phyloP scores from a whole-genome alignment of 2,113 vertebrate genomes.

The Charadrius vociferus region DNA sequence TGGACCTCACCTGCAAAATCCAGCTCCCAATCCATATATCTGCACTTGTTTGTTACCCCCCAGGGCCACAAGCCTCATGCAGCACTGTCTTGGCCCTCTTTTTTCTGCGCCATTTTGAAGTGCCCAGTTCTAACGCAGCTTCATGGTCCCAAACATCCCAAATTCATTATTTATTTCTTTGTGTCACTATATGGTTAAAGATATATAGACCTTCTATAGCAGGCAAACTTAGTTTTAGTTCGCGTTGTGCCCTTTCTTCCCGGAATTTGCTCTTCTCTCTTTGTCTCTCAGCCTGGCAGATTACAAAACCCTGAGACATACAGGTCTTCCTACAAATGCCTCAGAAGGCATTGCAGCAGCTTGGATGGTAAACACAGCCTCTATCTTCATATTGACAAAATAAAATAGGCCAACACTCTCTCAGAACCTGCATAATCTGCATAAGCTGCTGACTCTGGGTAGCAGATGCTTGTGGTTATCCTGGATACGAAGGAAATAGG shows the following conservation, averaged over 20 bases:
- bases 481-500: not conserved
- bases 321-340: not conserved
- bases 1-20: not conserved
- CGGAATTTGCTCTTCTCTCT: not conserved
- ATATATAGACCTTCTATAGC: not conserved
- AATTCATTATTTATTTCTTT: not conserved
- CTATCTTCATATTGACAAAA: conserved; percentile 10
- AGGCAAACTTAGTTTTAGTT: not conserved
- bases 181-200: not conserved
- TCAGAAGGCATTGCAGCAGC: not conserved
- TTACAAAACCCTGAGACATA: not conserved
- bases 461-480: not conserved
- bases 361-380: not conserved
- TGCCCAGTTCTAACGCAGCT: not conserved
- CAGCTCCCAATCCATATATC: rapidly evolving
- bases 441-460: not conserved
- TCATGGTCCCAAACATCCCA: not conserved
- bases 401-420: not conserved
- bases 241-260: not conserved
- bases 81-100: not conserved
- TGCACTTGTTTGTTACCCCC: not conserved
- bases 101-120: not conserved
- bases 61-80: not conserved
- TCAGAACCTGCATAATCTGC: conserved; percentile 8
- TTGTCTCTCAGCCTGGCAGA: not conserved